A percentile compares a stretch with the other conserved stretches of the same genome.
phyloP scores from a whole-genome alignment of 2,797 vertebrate species.

The Melanotaenia maccullochi region DNA sequence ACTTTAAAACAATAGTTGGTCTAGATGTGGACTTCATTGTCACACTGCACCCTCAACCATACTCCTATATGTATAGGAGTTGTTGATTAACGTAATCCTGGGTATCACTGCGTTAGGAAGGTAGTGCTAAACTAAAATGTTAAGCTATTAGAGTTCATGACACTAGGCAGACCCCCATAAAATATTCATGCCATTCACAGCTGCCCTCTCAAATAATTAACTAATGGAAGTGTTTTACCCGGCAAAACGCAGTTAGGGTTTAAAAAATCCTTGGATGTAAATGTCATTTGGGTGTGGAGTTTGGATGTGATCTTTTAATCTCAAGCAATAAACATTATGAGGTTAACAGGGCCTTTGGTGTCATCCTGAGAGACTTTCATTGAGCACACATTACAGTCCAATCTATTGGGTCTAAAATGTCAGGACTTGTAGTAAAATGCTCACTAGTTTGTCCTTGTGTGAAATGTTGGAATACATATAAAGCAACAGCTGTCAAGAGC shows the following conservation, averaged over 20 bases:
- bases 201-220: constrained; percentile 79
- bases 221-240: constrained; percentile 78
- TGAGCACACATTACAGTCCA: constrained; percentile 30
- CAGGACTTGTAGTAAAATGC: constrained; percentile 52
- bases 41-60: constrained; percentile 5
- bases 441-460: constrained; percentile 14
- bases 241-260: constrained; percentile 73
- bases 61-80: constrained; percentile 53
- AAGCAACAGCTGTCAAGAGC: constrained; percentile 50
- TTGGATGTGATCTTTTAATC: constrained; percentile 77
- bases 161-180: constrained; percentile 72
- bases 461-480: constrained; percentile 52
- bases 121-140: constrained; percentile 78
- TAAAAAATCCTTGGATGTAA: constrained; percentile 82
- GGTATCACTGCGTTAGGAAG: constrained; percentile 38
- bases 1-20: constrained; percentile 13
- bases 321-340: constrained; percentile 67
- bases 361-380: constrained; percentile 42
- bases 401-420: constrained; percentile 63
- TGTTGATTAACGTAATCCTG: constrained; percentile 59
- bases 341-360: constrained; percentile 59
- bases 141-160: constrained; percentile 75
- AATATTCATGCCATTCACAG: constrained; percentile 75
- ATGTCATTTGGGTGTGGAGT: constrained; percentile 78
- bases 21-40: constrained; percentile 3